These are phyloP conservation scores for Branchipolynoe longqiensis DNA, from an alignment of 2,888 invertebrate genomes.

Conservation along the genomic window DNA sequence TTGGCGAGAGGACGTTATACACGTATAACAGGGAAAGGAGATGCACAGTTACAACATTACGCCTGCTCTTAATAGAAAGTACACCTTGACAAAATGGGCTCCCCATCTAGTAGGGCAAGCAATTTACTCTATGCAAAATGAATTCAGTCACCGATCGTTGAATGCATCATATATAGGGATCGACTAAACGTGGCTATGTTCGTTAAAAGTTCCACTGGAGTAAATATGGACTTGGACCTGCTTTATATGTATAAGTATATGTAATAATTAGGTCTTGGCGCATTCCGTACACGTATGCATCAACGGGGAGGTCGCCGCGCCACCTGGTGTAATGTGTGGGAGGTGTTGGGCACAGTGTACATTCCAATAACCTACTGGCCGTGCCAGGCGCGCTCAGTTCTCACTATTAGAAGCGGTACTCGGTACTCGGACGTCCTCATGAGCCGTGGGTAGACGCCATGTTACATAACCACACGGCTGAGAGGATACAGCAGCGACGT, in stretches of 20 bases:
- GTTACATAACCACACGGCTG: too few species aligned
- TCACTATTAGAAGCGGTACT: too few species aligned
- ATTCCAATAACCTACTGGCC: neutral
- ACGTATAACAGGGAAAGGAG: too few species aligned
- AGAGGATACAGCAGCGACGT: too few species aligned
- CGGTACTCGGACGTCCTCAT: too few species aligned
- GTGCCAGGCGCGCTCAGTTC: constrained; percentile 3
- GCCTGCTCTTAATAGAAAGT: constrained; percentile 1
- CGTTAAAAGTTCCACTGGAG: neutral
- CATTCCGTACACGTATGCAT: neutral
- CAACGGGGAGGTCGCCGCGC: neutral
- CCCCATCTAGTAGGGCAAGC: constrained; percentile 20
- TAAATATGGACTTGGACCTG: constrained; percentile 25
- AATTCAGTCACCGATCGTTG: constrained; percentile 36
- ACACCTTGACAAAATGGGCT: constrained; percentile 4
- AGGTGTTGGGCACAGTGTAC: neutral
- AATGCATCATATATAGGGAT: constrained; percentile 22
- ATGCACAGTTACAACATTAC: constrained; percentile 40
- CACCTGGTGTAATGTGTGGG: constrained; percentile 6
- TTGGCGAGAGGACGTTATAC: too few species aligned
- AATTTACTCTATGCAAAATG: constrained; percentile 36
- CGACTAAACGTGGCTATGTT: constrained; percentile 31
- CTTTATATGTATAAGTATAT: constrained; percentile 26
- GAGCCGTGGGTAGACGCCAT: too few species aligned
- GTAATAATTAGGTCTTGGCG: constrained; percentile 24